These are phyloP conservation scores for Achlya flavicornis DNA, from an alignment of 2,888 invertebrate genomes.

Conservation along the genomic window DNA sequence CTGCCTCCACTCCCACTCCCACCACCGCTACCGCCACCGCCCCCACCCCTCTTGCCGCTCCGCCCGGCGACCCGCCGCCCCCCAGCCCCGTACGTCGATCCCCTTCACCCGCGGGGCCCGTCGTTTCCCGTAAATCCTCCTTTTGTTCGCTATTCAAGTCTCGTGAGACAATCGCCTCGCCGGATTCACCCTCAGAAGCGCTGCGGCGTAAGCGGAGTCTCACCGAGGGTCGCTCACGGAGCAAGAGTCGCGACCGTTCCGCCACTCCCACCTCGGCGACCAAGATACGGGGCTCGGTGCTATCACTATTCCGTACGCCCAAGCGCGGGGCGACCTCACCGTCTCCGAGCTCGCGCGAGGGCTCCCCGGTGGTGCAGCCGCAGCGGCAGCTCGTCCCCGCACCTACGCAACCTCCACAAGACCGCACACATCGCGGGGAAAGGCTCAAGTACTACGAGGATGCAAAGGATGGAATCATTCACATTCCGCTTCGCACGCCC, in stretches of 20 bases:
- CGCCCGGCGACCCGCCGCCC: constrained; percentile 27
- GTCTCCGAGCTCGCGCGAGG: constrained; percentile 64
- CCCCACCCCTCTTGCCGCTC: constrained; percentile 56
- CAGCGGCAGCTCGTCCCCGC: constrained; percentile 42
- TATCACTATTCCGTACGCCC: constrained; percentile 87
- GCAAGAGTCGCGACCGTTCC: constrained; percentile 86
- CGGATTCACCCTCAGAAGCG: constrained; percentile 84
- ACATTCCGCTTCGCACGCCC: constrained; percentile 90
- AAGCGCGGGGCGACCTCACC: constrained; percentile 62
- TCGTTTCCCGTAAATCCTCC: constrained; percentile 90
- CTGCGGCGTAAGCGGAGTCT: constrained; percentile 71
- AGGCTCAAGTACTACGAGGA: constrained; percentile 85
- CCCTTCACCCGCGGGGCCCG: constrained; percentile 87
- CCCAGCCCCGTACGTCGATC: constrained; percentile 53
- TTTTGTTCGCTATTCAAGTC: constrained; percentile 92
- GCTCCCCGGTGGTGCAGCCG: constrained; percentile 58
- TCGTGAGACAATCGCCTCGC: constrained; percentile 86
- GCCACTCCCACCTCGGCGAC: constrained; percentile 82
- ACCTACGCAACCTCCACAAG: constrained; percentile 40
- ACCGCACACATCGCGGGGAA: constrained; percentile 49
- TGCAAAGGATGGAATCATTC: constrained; percentile 85
- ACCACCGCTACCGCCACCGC: no score
- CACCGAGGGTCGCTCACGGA: constrained; percentile 83
- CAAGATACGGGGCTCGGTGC: constrained; percentile 86
- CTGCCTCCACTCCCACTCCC: no score